Conservation (phyloP, 2,888 invertebrate genomes). For the Eulithis prunata region DNA sequence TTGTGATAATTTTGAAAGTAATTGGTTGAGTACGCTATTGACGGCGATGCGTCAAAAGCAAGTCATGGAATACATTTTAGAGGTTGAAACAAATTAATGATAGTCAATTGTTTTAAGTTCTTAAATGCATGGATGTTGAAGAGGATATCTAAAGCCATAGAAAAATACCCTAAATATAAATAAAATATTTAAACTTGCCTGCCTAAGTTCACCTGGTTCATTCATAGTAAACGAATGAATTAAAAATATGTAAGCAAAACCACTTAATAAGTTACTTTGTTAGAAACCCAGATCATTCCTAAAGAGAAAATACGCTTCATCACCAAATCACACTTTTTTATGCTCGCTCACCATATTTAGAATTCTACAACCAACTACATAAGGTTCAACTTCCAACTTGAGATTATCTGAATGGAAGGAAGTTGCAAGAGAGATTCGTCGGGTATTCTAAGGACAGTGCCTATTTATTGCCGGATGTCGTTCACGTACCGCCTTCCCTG, state of each 20-base stretch:
- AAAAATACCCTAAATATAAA: too few species aligned
- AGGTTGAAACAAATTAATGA: too few species aligned
- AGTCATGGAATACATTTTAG: too few species aligned
- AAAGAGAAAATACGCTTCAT: slow-evolving; percentile 23
- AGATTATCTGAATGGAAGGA: slow-evolving; percentile 41
- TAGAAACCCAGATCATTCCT: slow-evolving; percentile 11
- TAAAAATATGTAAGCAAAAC: background rate
- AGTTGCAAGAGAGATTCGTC: slow-evolving; percentile 40
- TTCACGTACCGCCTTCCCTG: slow-evolving; percentile 35
- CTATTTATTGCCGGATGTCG: slow-evolving; percentile 42
- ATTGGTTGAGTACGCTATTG: background rate
- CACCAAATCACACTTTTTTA: slow-evolving; percentile 9
- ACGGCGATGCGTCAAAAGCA: too few species aligned
- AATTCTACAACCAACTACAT: slow-evolving; percentile 17
- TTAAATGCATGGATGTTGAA: too few species aligned
- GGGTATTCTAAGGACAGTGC: slow-evolving; percentile 33
- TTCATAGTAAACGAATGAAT: background rate
- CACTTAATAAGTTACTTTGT: slow-evolving; percentile 2
- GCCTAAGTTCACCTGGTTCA: too few species aligned
- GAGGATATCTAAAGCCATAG: too few species aligned
- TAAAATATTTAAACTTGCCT: too few species aligned
- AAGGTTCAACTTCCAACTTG: slow-evolving; percentile 29
- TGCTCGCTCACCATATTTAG: background rate
- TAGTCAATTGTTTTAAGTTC: too few species aligned
- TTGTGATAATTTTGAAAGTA: slow-evolving; percentile 10